phyloP scores from a whole-genome alignment of 2,113 vertebrate genomes.

The Planiliza haematocheilus region DNA sequence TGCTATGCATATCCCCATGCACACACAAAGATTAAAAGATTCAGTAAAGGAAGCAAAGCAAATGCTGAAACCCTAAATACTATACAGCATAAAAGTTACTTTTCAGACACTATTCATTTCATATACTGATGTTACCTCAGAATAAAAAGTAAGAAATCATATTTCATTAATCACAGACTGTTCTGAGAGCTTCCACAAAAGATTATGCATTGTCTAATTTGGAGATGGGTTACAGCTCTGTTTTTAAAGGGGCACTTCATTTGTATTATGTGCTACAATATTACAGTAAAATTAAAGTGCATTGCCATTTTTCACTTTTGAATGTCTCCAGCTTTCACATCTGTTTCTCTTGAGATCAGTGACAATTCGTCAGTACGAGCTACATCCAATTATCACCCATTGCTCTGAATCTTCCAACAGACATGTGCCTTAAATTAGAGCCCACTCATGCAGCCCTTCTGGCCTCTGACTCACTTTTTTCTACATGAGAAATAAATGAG shows the following conservation, averaged over 20 bases:
- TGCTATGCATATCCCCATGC: no score
- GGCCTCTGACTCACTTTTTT: slow-evolving; percentile 5
- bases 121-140: no score
- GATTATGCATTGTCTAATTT: no score
- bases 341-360: background rate
- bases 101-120: no score
- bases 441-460: background rate
- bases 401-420: slow-evolving; percentile 10
- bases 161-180: background rate
- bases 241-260: background rate
- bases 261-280: background rate
- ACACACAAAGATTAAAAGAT: no score
- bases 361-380: background rate
- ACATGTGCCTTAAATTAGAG: slow-evolving; percentile 38
- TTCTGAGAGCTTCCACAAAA: background rate
- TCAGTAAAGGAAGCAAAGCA: no score
- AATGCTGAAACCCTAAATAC: no score
- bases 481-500: slow-evolving; percentile 33
- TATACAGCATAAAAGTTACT: no score
- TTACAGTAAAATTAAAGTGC: background rate
- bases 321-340: background rate
- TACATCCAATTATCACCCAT: background rate
- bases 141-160: background rate
- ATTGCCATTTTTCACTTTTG: background rate
- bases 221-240: background rate